These are phyloP conservation scores for Adelosebastes latens DNA, from an alignment of 2,797 vertebrate species.

Conservation along the genomic window DNA sequence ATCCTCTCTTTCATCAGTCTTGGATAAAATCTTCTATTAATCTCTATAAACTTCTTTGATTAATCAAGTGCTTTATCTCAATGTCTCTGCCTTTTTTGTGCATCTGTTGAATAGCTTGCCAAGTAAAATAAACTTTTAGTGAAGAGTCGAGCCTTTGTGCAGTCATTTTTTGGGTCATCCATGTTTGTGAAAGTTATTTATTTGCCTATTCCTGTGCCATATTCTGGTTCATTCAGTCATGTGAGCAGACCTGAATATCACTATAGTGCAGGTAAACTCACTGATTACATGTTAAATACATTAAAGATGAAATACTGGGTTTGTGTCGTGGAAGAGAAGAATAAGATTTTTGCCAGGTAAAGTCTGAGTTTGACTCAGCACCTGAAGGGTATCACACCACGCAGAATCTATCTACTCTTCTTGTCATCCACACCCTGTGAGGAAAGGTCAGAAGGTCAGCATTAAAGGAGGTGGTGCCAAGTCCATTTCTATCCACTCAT, in stretches of 20 bases:
- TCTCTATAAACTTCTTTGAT: slow-evolving; percentile 52
- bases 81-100: slow-evolving; percentile 28
- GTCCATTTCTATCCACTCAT: slow-evolving; percentile 59
- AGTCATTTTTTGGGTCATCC: slow-evolving; percentile 11
- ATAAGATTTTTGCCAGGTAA: neutral
- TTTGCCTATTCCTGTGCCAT: neutral
- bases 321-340: neutral
- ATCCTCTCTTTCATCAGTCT: slow-evolving; percentile 51
- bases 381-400: slow-evolving; percentile 24
- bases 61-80: slow-evolving; percentile 45
- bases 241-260: neutral
- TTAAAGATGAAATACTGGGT: slow-evolving; percentile 14
- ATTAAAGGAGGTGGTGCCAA: slow-evolving; percentile 58
- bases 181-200: slow-evolving; percentile 2
- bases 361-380: slow-evolving; percentile 1
- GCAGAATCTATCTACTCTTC: slow-evolving; percentile 35
- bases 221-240: slow-evolving; percentile 4
- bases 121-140: slow-evolving; percentile 66
- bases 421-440: slow-evolving; percentile 51
- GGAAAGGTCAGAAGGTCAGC: slow-evolving; percentile 59
- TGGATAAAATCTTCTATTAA: slow-evolving; percentile 47
- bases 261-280: neutral
- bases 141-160: slow-evolving; percentile 12
- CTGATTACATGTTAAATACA: slow-evolving; percentile 1
- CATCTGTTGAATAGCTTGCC: slow-evolving; percentile 32